A percentile compares a stretch with the other conserved stretches of the same genome.
phyloP scores from a whole-genome alignment of 1,140 invertebrate genomes.

The Wiebesia pumilae region DNA sequence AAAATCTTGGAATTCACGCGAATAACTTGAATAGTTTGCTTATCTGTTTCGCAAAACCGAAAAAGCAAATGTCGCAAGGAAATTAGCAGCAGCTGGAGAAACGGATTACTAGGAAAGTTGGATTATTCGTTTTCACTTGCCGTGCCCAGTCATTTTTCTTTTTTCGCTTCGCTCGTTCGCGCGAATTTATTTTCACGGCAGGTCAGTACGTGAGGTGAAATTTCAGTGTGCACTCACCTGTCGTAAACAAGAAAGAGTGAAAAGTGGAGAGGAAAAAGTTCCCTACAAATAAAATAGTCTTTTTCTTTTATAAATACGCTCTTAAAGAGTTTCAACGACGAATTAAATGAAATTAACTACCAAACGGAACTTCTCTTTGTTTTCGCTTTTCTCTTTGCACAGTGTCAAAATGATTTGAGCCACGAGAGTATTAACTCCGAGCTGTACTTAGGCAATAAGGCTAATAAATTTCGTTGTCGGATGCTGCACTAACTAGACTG shows the following conservation, averaged over 20 bases:
- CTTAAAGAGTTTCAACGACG: not conserved
- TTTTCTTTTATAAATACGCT: conserved; percentile 4
- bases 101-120: not conserved
- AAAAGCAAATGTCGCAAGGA: not conserved
- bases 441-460: no score
- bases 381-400: not conserved
- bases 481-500: no score
- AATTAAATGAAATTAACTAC: not conserved
- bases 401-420: not conserved
- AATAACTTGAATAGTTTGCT: not conserved
- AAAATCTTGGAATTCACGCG: not conserved
- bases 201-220: conserved; percentile 54
- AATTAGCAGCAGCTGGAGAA: not conserved
- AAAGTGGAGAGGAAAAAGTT: conserved; percentile 22
- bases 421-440: no score
- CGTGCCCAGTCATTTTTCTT: conserved; percentile 41
- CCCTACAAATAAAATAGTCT: conserved; percentile 30
- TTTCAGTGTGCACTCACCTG: conserved; percentile 31
- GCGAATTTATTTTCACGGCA: conserved; percentile 53
- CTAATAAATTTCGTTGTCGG: no score
- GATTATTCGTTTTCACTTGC: conserved; percentile 14
- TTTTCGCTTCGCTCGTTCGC: conserved; percentile 22
- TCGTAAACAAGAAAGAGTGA: conserved; percentile 33
- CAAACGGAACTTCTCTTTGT: not conserved
- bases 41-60: not conserved